Evolutionary conservation across 2,888 invertebrate genomes (phyloP).

Genomic region (Melieria picta): DNA sequence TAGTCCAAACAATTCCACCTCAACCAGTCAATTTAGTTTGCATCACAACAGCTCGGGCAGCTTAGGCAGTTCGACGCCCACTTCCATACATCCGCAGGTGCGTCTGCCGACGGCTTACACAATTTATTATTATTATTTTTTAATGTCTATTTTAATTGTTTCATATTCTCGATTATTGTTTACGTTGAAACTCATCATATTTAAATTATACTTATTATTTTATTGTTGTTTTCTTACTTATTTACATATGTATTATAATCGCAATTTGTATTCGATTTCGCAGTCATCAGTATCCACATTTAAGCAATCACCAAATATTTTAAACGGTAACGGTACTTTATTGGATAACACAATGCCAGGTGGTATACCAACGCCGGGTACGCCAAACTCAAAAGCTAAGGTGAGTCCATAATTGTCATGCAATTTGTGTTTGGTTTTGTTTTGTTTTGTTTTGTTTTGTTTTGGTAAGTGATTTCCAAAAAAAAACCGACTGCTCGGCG

Average conservation of each 20-base stretch:
- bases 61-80: constrained; percentile 66
- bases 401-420: constrained; percentile 62
- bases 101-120: constrained; percentile 14
- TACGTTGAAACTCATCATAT: no score
- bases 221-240: constrained; percentile 23
- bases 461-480: neutral
- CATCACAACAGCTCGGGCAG: constrained; percentile 66
- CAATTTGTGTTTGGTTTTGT: no score
- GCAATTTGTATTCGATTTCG: constrained; percentile 21
- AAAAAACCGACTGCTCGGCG: neutral
- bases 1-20: constrained; percentile 66
- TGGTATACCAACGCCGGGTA: constrained; percentile 78
- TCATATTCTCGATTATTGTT: neutral
- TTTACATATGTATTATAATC: neutral
- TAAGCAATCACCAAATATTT: constrained; percentile 64
- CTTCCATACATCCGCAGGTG: constrained; percentile 65
- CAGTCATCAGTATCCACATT: constrained; percentile 66
- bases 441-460: neutral
- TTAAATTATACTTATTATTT: constrained; percentile 10
- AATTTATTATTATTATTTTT: neutral
- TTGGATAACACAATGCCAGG: constrained; percentile 72
- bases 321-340: constrained; percentile 65
- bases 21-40: constrained; percentile 66
- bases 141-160: neutral
- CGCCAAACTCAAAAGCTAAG: constrained; percentile 85